Percentiles rank a stretch among this genome's conserved stretches.
These are phyloP conservation scores for Schizaphis graminum DNA, from an alignment of 2,888 invertebrate genomes.

Conservation along the genomic window DNA sequence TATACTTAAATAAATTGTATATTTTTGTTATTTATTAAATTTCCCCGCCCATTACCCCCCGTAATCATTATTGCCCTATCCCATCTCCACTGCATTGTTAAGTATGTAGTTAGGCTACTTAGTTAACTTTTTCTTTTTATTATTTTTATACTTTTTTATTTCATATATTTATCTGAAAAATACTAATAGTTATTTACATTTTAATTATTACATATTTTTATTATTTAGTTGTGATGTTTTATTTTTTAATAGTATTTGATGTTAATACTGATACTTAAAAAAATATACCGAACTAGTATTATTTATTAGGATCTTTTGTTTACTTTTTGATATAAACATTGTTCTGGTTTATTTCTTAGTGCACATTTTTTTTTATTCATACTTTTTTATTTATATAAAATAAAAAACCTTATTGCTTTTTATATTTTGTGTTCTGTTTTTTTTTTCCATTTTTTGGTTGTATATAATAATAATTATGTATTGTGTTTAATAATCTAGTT, in stretches of 20 bases:
- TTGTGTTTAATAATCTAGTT: conserved; percentile 46
- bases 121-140: conserved; percentile 63
- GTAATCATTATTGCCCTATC: conserved; percentile 38
- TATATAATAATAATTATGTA: conserved; percentile 41
- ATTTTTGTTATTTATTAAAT: conserved; percentile 66
- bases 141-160: conserved; percentile 66
- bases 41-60: conserved; percentile 40
- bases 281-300: conserved; percentile 65
- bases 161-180: conserved; percentile 65
- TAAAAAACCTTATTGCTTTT: conserved; percentile 57
- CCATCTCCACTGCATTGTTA: conserved; percentile 59
- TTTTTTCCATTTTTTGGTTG: conserved; percentile 51
- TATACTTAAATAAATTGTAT: conserved; percentile 66
- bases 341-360: conserved; percentile 65
- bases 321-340: conserved; percentile 64
- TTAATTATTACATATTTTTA: conserved; percentile 66
- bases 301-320: conserved; percentile 63
- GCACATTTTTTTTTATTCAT: conserved; percentile 65
- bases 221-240: conserved; percentile 66
- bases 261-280: conserved; percentile 65
- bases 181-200: conserved; percentile 65
- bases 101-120: conserved; percentile 61
- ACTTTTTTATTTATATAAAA: conserved; percentile 63
- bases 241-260: conserved; percentile 66
- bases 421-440: conserved; percentile 58